These are phyloP conservation scores for Diaperis boleti DNA, from an alignment of 2,888 invertebrate genomes.

Conservation along the genomic window DNA sequence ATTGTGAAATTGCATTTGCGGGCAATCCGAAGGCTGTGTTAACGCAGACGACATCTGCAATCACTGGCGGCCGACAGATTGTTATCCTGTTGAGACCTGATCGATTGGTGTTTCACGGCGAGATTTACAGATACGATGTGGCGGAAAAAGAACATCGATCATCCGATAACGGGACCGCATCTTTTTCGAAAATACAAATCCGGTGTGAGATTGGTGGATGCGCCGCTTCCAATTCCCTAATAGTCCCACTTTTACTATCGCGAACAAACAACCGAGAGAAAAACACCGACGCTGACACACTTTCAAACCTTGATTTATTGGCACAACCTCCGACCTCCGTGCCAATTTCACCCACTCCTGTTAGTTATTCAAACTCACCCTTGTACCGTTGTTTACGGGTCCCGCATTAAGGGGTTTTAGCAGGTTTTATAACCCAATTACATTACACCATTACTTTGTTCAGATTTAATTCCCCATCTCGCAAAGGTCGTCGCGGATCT, in stretches of 20 bases:
- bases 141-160: conserved; percentile 10
- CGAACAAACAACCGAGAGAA: too few species aligned
- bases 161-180: neutral
- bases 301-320: too few species aligned
- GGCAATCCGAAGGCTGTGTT: conserved; percentile 15
- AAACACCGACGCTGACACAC: too few species aligned
- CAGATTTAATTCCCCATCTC: conserved; percentile 28
- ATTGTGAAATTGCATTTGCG: too few species aligned
- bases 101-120: conserved; percentile 11
- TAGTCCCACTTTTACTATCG: neutral
- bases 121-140: neutral
- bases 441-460: conserved; percentile 13
- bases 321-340: too few species aligned
- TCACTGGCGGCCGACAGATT: conserved; percentile 24
- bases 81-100: conserved; percentile 17
- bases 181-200: conserved; percentile 1
- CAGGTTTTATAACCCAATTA: conserved; percentile 24
- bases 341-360: too few species aligned
- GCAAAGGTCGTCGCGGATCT: too few species aligned
- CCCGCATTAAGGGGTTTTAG: conserved; percentile 13
- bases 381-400: conserved; percentile 17
- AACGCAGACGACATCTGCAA: conserved; percentile 23
- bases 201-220: neutral
- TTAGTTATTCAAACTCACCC: conserved; percentile 11
- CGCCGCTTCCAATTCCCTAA: neutral